Percentiles rank a stretch among this genome's conserved stretches.
These are phyloP conservation scores for Athalia cordata DNA, from an alignment of 2,888 invertebrate genomes.

Conservation along the genomic window DNA sequence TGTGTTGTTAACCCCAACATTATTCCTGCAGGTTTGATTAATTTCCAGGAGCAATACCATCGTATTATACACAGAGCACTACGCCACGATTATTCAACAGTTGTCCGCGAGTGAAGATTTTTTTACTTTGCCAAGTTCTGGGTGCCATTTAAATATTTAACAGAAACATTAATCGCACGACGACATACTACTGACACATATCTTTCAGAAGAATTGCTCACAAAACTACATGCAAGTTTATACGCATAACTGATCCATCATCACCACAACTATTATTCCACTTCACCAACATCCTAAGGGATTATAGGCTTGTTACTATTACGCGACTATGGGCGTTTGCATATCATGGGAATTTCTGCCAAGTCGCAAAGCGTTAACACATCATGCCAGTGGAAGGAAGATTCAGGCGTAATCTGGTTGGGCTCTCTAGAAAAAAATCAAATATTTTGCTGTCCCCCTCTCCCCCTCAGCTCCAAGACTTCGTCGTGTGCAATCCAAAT, in stretches of 20 bases:
- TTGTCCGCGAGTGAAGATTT: slow-evolving; percentile 6
- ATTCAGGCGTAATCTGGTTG: slow-evolving; percentile 25
- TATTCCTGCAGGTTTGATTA: slow-evolving; percentile 34
- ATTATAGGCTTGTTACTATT: slow-evolving; percentile 10
- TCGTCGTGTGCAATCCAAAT: too few species aligned
- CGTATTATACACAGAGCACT: slow-evolving; percentile 36
- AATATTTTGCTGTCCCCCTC: slow-evolving; percentile 10
- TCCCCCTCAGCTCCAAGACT: background rate
- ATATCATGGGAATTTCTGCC: slow-evolving; percentile 32
- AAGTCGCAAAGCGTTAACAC: slow-evolving; percentile 37
- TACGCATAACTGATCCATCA: slow-evolving; percentile 39
- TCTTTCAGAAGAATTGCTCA: slow-evolving; percentile 8
- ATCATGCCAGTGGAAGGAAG: slow-evolving; percentile 27
- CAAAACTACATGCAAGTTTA: slow-evolving; percentile 34
- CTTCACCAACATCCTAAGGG: slow-evolving; percentile 1
- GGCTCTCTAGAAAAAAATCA: slow-evolving; percentile 34
- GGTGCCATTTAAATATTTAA: slow-evolving; percentile 10
- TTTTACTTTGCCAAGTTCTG: slow-evolving; percentile 20
- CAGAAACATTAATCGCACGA: slow-evolving; percentile 27
- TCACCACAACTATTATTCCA: slow-evolving; percentile 30
- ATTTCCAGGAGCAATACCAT: slow-evolving; percentile 15
- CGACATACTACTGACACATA: slow-evolving; percentile 31
- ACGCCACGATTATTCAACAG: slow-evolving; percentile 30
- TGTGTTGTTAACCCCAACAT: slow-evolving; percentile 15
- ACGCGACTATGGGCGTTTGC: slow-evolving; percentile 19